phyloP scores from a whole-genome alignment of 1,140 invertebrate species.

The Caerostris extrusa region DNA sequence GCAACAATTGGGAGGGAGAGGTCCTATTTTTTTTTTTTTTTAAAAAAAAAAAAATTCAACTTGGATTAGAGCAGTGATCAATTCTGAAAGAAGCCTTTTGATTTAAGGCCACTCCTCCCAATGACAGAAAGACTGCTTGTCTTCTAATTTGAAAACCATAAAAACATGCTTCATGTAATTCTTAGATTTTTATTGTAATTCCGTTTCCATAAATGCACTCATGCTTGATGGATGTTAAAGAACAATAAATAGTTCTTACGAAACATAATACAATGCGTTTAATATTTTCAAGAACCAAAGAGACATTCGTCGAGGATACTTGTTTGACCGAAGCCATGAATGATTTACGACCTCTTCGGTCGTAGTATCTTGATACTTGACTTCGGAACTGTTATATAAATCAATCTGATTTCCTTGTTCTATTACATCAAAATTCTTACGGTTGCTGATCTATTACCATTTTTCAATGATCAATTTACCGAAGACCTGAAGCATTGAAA shows the following conservation, averaged over 20 bases:
- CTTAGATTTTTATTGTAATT: not conserved
- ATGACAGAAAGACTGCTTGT: not conserved
- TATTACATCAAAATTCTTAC: not conserved
- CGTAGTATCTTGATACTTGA: not conserved
- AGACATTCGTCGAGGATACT: not conserved
- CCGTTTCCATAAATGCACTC: constrained; percentile 1
- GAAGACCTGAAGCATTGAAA: too few species aligned
- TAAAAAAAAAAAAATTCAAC: not conserved
- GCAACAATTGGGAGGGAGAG: not conserved
- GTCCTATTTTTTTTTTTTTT: not conserved
- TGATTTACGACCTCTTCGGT: not conserved
- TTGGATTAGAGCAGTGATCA: not conserved
- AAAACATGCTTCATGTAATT: not conserved
- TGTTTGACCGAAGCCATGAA: not conserved
- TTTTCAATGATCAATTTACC: not conserved
- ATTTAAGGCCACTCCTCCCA: not conserved
- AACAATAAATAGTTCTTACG: not conserved
- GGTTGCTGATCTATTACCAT: not conserved
- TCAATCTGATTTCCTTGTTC: not conserved
- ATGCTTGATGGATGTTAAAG: not conserved
- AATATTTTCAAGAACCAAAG: not conserved
- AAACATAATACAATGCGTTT: not conserved
- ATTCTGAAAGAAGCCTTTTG: not conserved
- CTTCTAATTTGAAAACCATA: constrained; percentile 22
- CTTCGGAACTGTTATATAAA: not conserved